These are phyloP conservation scores for Parasteatoda tepidariorum DNA, from an alignment of 1,140 invertebrate species.

Conservation along the genomic window DNA sequence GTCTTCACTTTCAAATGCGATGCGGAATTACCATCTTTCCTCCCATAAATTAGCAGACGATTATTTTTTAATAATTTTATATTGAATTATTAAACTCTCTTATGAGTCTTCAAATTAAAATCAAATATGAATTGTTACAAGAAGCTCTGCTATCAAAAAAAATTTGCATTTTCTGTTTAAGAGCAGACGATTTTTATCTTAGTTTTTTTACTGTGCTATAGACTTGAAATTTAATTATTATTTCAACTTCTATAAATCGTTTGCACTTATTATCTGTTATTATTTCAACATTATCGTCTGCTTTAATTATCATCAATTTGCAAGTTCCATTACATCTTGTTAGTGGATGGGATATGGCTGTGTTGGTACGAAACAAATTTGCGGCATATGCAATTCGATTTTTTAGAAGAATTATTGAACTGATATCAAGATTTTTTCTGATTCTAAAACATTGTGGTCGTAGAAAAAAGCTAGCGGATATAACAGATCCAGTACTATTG, in stretches of 20 bases:
- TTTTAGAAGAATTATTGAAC: conserved; percentile 40
- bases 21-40: not conserved
- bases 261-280: not conserved
- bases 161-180: not conserved
- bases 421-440: conserved; percentile 38
- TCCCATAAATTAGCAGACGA: not conserved
- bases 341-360: conserved; percentile 37
- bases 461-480: conserved; percentile 39
- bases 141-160: not conserved
- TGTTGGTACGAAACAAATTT: conserved; percentile 38
- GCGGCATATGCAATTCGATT: conserved; percentile 18
- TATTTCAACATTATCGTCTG: no score
- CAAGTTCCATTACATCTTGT: no score
- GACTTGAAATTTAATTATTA: not conserved
- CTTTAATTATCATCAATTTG: no score
- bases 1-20: conserved; percentile 26
- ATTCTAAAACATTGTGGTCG: conserved; percentile 42
- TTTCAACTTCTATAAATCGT: not conserved
- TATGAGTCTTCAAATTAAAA: not conserved
- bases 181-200: not conserved
- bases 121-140: not conserved
- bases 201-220: not conserved
- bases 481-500: conserved; percentile 52
- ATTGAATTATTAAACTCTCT: not conserved
- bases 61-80: not conserved